Conservation (phyloP, 1,140 invertebrate species). For the Diprion similis region DNA sequence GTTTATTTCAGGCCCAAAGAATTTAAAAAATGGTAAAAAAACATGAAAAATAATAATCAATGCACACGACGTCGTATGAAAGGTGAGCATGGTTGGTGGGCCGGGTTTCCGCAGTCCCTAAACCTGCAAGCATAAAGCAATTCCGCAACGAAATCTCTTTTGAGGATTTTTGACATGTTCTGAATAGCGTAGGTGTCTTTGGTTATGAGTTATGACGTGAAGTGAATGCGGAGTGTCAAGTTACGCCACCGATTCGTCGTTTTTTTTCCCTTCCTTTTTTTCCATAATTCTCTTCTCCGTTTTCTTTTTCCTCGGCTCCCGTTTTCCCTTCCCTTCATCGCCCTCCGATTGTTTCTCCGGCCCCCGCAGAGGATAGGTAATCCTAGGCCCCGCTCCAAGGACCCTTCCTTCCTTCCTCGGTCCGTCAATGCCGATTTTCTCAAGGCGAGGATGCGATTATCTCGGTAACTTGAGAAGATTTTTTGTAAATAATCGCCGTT, state of each 20-base stretch:
- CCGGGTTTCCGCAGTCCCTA: neutral
- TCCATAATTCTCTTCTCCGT: neutral
- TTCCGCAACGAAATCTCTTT: neutral
- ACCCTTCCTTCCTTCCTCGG: neutral
- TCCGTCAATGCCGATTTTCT: slow-evolving; percentile 1
- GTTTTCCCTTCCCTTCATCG: neutral
- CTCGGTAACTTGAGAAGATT: neutral
- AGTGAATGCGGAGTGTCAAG: neutral
- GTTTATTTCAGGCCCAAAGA: too few relatives aligned
- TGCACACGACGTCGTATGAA: too few relatives aligned
- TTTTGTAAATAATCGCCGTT: neutral
- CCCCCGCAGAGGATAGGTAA: neutral
- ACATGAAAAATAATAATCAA: too few relatives aligned
- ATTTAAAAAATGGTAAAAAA: too few relatives aligned
- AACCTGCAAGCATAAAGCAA: neutral
- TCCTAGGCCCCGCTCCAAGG: neutral
- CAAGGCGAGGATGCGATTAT: neutral
- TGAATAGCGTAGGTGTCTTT: slow-evolving; percentile 5
- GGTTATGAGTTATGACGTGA: slow-evolving; percentile 5
- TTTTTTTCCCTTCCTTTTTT: neutral
- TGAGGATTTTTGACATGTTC: slow-evolving; percentile 3
- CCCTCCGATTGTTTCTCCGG: neutral
- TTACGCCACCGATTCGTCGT: neutral
- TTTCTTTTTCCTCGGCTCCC: neutral
- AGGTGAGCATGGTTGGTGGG: neutral